Conservation (phyloP, 1,140 invertebrate species). For the Danaus plexippus region DNA sequence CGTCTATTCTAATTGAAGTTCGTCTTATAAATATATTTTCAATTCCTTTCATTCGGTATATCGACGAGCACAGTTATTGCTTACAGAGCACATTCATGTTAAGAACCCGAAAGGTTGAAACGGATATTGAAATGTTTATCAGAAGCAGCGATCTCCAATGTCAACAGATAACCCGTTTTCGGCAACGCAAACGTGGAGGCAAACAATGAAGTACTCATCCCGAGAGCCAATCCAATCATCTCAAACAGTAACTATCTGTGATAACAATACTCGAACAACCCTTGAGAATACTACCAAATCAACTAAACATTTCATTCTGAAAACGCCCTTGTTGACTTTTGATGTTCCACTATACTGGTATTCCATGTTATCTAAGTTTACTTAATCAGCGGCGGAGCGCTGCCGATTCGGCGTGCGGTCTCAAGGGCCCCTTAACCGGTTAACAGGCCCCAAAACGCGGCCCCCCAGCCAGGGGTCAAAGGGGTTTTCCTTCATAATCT, state of each 20-base stretch:
- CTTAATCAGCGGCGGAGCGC: slow-evolving; percentile 61
- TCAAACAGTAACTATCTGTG: slow-evolving; percentile 61
- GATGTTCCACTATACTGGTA: slow-evolving; percentile 51
- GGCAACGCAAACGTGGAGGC: slow-evolving; percentile 24
- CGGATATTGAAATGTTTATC: slow-evolving; percentile 29
- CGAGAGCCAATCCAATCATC: slow-evolving; percentile 61
- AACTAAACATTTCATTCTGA: slow-evolving; percentile 57
- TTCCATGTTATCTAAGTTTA: slow-evolving; percentile 63
- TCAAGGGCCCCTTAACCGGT: slow-evolving; percentile 53
- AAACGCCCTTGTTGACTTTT: slow-evolving; percentile 65
- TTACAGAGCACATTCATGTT: no score
- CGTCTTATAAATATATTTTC: no score
- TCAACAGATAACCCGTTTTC: slow-evolving; percentile 33
- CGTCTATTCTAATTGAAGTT: no score
- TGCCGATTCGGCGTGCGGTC: slow-evolving; percentile 48
- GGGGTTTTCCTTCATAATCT: slow-evolving; percentile 56
- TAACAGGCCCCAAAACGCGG: slow-evolving; percentile 41
- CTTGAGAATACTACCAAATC: slow-evolving; percentile 62
- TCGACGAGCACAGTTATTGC: no score
- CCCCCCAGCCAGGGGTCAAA: slow-evolving; percentile 32
- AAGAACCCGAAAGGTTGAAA: slow-evolving; percentile 12
- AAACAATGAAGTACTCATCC: slow-evolving; percentile 36
- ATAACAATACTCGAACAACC: slow-evolving; percentile 59
- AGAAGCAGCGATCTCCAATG: slow-evolving; percentile 22
- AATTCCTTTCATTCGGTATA: no score